These are phyloP conservation scores for Hycleus phaleratus DNA, from an alignment of 1,140 invertebrate genomes.

Conservation along the genomic window DNA sequence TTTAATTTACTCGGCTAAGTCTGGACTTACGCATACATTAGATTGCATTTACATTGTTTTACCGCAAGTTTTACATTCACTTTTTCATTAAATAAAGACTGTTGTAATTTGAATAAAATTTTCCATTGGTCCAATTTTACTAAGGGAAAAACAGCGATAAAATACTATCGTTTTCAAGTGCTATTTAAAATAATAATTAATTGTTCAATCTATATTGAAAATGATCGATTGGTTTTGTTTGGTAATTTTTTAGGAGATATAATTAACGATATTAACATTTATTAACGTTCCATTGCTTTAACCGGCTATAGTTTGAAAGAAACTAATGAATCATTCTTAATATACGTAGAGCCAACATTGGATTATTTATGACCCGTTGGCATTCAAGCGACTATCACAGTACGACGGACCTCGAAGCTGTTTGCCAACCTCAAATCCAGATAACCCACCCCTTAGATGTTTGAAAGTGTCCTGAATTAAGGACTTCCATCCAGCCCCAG, in stretches of 20 bases:
- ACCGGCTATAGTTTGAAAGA: conserved; percentile 7
- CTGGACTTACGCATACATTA: too few species aligned
- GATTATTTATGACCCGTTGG: conserved; percentile 14
- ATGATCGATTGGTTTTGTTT: conserved; percentile 6
- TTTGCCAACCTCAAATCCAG: conserved; percentile 14
- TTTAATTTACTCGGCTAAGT: too few species aligned
- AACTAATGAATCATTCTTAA: conserved; percentile 14
- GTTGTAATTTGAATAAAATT: too few species aligned
- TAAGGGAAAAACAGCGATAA: too few species aligned
- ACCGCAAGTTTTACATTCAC: too few species aligned
- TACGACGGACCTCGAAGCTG: conserved; percentile 13
- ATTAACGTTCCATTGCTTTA: conserved; percentile 11
- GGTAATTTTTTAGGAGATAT: conserved; percentile 5
- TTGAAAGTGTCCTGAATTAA: conserved; percentile 12
- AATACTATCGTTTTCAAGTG: too few species aligned
- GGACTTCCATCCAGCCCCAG: conserved; percentile 5
- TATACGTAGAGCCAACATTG: conserved; percentile 11
- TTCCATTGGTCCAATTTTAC: too few species aligned
- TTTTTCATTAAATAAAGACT: too few species aligned
- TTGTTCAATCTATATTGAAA: conserved; percentile 1
- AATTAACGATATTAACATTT: conserved; percentile 15
- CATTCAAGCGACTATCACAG: conserved; percentile 13
- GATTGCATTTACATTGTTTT: too few species aligned
- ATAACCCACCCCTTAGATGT: conserved; percentile 6
- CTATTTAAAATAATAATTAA: too few species aligned